Evolutionary conservation across 1,140 invertebrate genomes (phyloP).

Genomic region (Ips typographus): DNA sequence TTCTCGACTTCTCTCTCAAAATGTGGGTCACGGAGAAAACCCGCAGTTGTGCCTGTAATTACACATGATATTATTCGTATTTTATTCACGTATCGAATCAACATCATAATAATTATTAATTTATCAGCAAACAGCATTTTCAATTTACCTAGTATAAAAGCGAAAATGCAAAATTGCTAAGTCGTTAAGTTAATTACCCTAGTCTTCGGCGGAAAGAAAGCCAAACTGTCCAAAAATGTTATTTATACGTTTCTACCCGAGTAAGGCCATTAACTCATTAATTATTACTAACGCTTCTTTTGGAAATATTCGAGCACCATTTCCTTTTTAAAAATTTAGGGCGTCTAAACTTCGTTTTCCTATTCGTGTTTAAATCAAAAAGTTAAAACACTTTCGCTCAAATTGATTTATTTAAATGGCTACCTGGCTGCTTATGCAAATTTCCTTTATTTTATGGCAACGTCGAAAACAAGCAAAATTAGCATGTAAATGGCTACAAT

Average conservation of each 20-base stretch:
- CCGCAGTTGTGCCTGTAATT: conserved; percentile 2
- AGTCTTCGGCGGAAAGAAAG: neutral
- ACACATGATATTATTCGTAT: conserved; percentile 9
- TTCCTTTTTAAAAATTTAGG: neutral
- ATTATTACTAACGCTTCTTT: neutral
- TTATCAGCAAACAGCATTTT: conserved; percentile 4
- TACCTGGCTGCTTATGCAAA: neutral
- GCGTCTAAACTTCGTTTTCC: no score
- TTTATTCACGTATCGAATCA: conserved; percentile 1
- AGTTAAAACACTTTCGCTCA: conserved; percentile 5
- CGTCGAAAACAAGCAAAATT: neutral
- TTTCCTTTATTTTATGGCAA: neutral
- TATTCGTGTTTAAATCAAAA: no score
- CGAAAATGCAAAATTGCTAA: neutral
- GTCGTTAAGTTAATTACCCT: neutral
- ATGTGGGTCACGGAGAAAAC: conserved; percentile 21
- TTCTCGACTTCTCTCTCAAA: conserved; percentile 4
- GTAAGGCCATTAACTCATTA: no score
- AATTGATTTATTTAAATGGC: conserved; percentile 6
- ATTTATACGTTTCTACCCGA: no score
- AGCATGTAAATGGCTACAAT: neutral
- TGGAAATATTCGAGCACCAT: neutral
- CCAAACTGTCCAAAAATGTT: neutral
- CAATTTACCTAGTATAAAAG: neutral
- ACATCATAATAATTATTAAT: conserved; percentile 6